Evolutionary conservation across 1,140 invertebrate species (phyloP).

Genomic region (Aplysia californica): DNA sequence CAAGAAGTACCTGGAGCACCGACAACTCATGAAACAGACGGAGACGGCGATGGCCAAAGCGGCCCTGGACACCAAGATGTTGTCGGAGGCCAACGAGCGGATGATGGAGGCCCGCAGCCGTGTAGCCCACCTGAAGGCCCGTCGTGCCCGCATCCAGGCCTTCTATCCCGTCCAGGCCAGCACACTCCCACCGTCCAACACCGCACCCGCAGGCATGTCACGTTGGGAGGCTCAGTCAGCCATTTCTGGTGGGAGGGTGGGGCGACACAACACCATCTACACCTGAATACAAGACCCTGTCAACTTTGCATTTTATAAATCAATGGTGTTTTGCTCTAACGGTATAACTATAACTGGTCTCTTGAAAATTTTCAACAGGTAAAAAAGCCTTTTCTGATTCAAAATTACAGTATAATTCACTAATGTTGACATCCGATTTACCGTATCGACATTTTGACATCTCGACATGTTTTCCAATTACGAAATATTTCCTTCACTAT

Average conservation of each 20-base stretch:
- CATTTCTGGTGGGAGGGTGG: not conserved
- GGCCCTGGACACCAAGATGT: conserved; percentile 56
- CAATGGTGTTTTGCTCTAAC: too few species aligned
- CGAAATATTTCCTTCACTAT: too few species aligned
- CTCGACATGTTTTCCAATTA: too few species aligned
- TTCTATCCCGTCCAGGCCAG: conserved; percentile 51
- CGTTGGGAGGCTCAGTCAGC: not conserved
- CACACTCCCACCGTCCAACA: conserved; percentile 12
- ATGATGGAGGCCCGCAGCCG: conserved; percentile 52
- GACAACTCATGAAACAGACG: conserved; percentile 63
- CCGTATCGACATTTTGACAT: too few species aligned
- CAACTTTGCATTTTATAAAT: too few species aligned
- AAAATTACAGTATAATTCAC: too few species aligned
- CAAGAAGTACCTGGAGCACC: conserved; percentile 60
- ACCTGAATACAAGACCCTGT: too few species aligned
- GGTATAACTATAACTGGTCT: too few species aligned
- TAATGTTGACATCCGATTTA: too few species aligned
- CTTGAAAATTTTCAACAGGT: too few species aligned
- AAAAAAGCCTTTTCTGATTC: too few species aligned
- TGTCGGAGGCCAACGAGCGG: conserved; percentile 60
- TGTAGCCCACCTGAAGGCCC: conserved; percentile 55
- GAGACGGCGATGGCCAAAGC: conserved; percentile 55
- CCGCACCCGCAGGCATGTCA: conserved; percentile 37
- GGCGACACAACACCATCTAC: not conserved
- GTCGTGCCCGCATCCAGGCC: conserved; percentile 46